phyloP scores from a whole-genome alignment of 2,113 vertebrate genomes.

The Hymenochirus boettgeri region DNA sequence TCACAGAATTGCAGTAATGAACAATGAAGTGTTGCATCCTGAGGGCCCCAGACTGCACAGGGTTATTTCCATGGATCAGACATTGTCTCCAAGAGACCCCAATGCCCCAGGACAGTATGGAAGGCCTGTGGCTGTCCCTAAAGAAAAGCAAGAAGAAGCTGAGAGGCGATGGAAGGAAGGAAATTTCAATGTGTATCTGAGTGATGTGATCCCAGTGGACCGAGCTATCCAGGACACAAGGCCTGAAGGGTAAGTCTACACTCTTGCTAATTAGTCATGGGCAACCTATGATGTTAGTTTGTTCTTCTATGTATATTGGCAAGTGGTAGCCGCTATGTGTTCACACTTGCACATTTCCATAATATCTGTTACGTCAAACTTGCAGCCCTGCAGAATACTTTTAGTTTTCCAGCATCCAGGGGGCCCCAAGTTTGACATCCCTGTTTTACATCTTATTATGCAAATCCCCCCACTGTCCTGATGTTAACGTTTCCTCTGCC shows the following conservation, averaged over 20 bases:
- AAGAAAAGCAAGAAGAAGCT: conserved; percentile 67
- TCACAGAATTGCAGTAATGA: background rate
- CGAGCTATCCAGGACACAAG: conserved; percentile 85
- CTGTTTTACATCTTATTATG: too few relatives aligned
- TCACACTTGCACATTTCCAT: too few relatives aligned
- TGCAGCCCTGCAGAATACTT: too few relatives aligned
- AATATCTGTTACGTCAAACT: too few relatives aligned
- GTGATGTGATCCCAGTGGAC: conserved; percentile 88
- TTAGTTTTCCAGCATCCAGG: too few relatives aligned
- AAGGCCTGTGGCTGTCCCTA: conserved; percentile 61
- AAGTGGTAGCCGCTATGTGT: too few relatives aligned
- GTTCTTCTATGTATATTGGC: too few relatives aligned
- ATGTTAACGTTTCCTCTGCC: too few relatives aligned
- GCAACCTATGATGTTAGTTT: too few relatives aligned
- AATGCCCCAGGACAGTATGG: conserved; percentile 85
- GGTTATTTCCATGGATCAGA: conserved; percentile 73
- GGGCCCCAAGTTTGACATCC: too few relatives aligned
- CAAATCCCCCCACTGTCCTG: too few relatives aligned
- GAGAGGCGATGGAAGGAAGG: conserved; percentile 86
- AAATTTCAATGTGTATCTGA: conserved; percentile 92
- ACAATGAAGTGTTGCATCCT: background rate
- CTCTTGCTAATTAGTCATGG: too few relatives aligned
- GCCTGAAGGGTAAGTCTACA: conserved; percentile 78
- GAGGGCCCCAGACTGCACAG: conserved; percentile 57
- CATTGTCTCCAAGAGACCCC: conserved; percentile 68